Evolutionary conservation across 2,888 invertebrate genomes (phyloP).

Genomic region (Hirtodrosophila cameraria): DNA sequence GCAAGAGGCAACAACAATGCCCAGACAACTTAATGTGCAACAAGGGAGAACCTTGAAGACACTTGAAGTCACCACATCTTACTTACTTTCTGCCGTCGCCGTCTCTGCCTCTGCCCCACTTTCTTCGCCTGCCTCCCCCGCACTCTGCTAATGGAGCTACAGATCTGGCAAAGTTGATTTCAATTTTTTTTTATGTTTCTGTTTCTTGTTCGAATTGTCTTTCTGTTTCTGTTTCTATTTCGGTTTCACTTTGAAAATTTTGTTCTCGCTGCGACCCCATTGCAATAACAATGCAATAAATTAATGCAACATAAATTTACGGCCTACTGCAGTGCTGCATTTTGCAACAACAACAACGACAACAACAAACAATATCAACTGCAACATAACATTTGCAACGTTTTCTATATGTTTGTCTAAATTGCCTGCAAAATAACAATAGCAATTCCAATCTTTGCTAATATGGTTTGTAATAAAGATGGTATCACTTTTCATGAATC

Average conservation of each 20-base stretch:
- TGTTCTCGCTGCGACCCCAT: constrained; percentile 21
- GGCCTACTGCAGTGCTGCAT: constrained; percentile 71
- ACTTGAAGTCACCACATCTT: constrained; percentile 12
- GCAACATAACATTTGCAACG: constrained; percentile 5
- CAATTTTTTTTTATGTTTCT: constrained; percentile 40
- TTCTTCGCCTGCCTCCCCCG: neutral
- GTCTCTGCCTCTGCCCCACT: no score
- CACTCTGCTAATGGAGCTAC: neutral
- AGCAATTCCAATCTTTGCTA: constrained; percentile 17
- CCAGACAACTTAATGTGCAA: constrained; percentile 69
- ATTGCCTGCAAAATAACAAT: constrained; percentile 28
- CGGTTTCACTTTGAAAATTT: constrained; percentile 11
- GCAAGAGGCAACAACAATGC: constrained; percentile 33
- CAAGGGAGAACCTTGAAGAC: constrained; percentile 28
- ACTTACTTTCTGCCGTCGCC: neutral
- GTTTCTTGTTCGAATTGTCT: neutral
- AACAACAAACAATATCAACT: constrained; percentile 3
- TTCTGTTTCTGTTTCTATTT: neutral
- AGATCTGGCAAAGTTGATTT: constrained; percentile 45
- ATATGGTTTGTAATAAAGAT: neutral
- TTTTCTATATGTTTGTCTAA: constrained; percentile 12
- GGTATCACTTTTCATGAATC: no score
- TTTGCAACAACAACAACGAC: constrained; percentile 36
- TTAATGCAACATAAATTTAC: constrained; percentile 76
- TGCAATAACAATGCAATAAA: constrained; percentile 65